phyloP scores from a whole-genome alignment of 2,113 vertebrate species.

The Macquaria ambigua region DNA sequence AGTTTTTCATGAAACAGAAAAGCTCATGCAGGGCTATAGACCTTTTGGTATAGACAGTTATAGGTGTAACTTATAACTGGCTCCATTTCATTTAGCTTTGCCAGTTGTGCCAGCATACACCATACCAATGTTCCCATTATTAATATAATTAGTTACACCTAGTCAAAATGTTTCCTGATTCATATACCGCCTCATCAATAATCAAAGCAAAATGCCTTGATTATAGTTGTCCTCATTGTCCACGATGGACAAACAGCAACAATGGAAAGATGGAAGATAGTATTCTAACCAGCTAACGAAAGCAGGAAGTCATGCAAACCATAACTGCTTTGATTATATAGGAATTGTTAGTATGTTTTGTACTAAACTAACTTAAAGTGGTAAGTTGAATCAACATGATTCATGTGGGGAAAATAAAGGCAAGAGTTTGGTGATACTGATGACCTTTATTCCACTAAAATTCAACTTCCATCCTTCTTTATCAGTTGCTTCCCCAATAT shows the following conservation, averaged over 20 bases:
- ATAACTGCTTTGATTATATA: background rate
- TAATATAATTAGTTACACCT: background rate
- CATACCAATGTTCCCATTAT: background rate
- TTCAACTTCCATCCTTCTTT: too few species aligned
- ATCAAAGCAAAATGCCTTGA: background rate
- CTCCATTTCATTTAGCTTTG: background rate
- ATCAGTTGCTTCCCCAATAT: too few species aligned
- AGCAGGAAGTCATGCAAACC: background rate
- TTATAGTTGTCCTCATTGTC: background rate
- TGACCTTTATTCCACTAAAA: too few species aligned
- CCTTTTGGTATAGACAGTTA: too few species aligned
- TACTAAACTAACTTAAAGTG: background rate
- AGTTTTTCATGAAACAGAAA: conserved; percentile 1
- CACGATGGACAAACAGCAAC: background rate
- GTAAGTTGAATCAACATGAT: too few species aligned
- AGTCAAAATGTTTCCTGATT: background rate
- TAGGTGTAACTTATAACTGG: background rate
- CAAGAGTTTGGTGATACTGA: too few species aligned
- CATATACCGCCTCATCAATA: background rate
- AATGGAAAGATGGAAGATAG: background rate
- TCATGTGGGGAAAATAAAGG: too few species aligned
- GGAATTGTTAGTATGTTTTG: background rate
- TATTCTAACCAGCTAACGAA: background rate
- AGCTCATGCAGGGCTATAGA: background rate
- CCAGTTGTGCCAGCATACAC: background rate